Base-by-base conservation (phyloP, 2,797 vertebrate genomes). In the Coilia nasus region DNA sequence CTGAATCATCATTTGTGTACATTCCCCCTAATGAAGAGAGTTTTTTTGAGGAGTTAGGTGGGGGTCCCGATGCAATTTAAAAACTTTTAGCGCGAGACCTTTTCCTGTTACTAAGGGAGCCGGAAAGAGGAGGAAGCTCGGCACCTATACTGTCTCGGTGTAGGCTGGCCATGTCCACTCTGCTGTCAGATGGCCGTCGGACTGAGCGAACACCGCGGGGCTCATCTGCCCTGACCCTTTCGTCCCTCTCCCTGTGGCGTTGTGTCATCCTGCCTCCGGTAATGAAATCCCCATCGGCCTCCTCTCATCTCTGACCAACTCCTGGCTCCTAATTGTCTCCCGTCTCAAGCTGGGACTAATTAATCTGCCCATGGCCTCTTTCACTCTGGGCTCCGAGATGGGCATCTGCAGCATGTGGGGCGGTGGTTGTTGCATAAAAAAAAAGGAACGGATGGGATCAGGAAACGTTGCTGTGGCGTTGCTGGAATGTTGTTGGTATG, bases 271-370 rank as follows among this genome's bases (percentile, higher is more conserved):
- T 81, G 85, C 80, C 85, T 67, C 41, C 81, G 83, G 81, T 87
- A 84, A 87, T 85, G 87, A 89, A 85, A 86, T 84, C 84, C 86
- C 83, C 23, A 47, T 28, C 83, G 83, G 85, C 86, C 57, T 9
- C 15, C 80, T 84, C 56, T 84, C 84, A 85, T 86, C 83, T 88
- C 71, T 81, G 59, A 82, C 67, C 57, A 85, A 87, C 83, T 82
- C 84, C 88, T 82, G 60, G 60, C 19, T 64, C 71, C 86, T 89
- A 86, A 88, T 87, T 86, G 86, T 88, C 86, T 88, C 81, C 82
- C 84, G 82, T 87, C 85, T 85, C 84, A 41, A 87, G 84, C 87
- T 87, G 85, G 84, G 87, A 84, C 84, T 87, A 87, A 89, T 87
- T 90, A 83, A 84, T 86, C 83, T 84, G 82, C 82, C 67, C 28